Percentiles rank a stretch among this genome's conserved stretches.
These are phyloP conservation scores for Hydrolagus affinis DNA, from an alignment of 2,113 vertebrate genomes.

Conservation along the genomic window DNA sequence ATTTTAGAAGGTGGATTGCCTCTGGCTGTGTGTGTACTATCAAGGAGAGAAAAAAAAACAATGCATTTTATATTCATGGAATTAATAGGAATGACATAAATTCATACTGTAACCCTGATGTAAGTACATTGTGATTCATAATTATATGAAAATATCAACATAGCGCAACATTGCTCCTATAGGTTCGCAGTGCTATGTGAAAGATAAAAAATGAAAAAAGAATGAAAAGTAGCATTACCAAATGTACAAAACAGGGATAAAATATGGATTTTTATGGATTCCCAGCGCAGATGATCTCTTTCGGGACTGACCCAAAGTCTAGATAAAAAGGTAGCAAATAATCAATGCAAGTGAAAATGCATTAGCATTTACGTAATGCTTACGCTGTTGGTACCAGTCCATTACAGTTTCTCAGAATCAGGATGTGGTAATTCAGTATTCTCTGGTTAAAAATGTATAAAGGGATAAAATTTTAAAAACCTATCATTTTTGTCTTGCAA, in stretches of 20 bases:
- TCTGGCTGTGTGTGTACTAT: not conserved
- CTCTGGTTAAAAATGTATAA: slow-evolving; percentile 1
- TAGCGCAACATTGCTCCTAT: not conserved
- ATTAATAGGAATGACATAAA: not conserved
- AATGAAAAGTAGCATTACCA: not conserved
- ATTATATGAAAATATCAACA: not conserved
- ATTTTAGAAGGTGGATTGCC: no score
- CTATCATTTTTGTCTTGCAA: not conserved
- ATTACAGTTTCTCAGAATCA: not conserved
- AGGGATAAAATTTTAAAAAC: not conserved
- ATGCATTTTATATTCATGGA: not conserved
- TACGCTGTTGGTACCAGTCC: not conserved
- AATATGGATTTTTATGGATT: not conserved
- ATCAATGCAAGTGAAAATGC: not conserved
- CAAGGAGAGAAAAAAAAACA: not conserved
- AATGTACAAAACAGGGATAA: not conserved
- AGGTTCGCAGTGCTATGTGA: not conserved
- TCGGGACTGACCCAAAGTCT: no score
- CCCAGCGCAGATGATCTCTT: not conserved
- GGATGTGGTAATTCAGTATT: no score
- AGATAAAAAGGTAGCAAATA: not conserved
- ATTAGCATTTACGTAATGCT: not conserved
- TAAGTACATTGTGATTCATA: no score
- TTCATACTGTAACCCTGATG: not conserved
- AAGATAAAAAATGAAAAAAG: not conserved